These are phyloP conservation scores for Cerceris rybyensis DNA, from an alignment of 2,888 invertebrate genomes.

Conservation along the genomic window DNA sequence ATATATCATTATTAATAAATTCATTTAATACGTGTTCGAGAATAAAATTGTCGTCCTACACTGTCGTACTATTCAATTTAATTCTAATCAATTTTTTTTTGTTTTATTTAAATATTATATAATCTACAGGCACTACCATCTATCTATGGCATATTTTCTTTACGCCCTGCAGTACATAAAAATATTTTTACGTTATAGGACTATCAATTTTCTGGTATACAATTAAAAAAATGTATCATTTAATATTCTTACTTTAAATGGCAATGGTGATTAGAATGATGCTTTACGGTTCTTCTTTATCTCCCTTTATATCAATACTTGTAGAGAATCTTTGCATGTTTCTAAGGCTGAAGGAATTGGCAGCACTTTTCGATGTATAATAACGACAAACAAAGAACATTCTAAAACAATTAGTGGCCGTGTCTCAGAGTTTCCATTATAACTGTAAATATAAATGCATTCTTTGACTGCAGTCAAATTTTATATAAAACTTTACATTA, in stretches of 20 bases:
- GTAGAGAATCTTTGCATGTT: conserved; percentile 15
- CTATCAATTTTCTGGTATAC: conserved; percentile 9
- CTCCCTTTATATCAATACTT: conserved; percentile 11
- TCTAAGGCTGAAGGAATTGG: conserved; percentile 32
- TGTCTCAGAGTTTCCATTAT: conserved; percentile 17
- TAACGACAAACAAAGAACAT: conserved; percentile 10
- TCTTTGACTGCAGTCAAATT: conserved; percentile 31
- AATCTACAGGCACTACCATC: conserved; percentile 11
- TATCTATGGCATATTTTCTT: conserved; percentile 9
- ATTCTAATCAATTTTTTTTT: conserved; percentile 11
- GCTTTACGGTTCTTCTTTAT: background rate
- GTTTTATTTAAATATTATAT: background rate
- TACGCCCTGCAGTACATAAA: conserved; percentile 23
- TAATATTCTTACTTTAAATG: conserved; percentile 22
- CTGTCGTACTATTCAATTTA: conserved; percentile 7
- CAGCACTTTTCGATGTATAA: conserved; percentile 45
- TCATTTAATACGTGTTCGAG: background rate
- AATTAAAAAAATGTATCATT: conserved; percentile 18
- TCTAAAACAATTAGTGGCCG: conserved; percentile 32
- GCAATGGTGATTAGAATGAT: conserved; percentile 22
- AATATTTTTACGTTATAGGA: conserved; percentile 26
- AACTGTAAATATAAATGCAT: conserved; percentile 42
- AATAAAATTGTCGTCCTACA: conserved; percentile 9
- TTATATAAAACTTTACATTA: conserved; percentile 60
- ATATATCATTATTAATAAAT: conserved; percentile 10